These are phyloP conservation scores for Porphyrio hochstetteri DNA, from an alignment of 2,113 vertebrate species.

Conservation along the genomic window DNA sequence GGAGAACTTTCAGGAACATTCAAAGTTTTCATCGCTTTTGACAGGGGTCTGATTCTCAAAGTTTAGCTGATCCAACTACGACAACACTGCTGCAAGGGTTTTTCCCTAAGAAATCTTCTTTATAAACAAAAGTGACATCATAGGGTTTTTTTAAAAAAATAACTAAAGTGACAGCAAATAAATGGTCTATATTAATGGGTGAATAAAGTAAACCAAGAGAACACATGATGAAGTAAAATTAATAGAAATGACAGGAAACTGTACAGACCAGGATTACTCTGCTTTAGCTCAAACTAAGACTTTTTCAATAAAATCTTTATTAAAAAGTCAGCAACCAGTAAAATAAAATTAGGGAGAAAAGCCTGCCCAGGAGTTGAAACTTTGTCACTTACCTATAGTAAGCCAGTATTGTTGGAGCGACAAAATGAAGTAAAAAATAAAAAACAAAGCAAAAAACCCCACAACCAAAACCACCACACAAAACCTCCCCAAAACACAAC, in stretches of 20 bases:
- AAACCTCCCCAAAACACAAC: not conserved
- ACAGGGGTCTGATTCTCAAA: not conserved
- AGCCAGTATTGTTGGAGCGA: not conserved
- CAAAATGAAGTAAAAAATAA: not conserved
- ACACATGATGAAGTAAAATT: not conserved
- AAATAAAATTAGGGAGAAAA: not conserved
- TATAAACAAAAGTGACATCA: not conserved
- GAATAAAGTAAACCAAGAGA: not conserved
- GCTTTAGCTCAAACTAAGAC: not conserved
- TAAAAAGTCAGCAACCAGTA: not conserved
- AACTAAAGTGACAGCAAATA: not conserved
- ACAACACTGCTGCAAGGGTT: not conserved
- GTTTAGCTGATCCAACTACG: not conserved
- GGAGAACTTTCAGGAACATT: not conserved
- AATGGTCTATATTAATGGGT: not conserved
- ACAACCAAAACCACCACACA: no score
- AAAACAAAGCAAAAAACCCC: not conserved
- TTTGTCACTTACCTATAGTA: not conserved
- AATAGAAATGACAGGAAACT: not conserved
- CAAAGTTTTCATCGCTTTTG: not conserved
- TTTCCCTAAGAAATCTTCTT: not conserved
- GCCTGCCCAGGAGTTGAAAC: not conserved
- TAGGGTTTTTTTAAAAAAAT: not conserved
- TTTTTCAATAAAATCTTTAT: not conserved
- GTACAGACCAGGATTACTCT: not conserved